These are phyloP conservation scores for Telenomus remus DNA, from an alignment of 1,140 invertebrate genomes.

Conservation along the genomic window DNA sequence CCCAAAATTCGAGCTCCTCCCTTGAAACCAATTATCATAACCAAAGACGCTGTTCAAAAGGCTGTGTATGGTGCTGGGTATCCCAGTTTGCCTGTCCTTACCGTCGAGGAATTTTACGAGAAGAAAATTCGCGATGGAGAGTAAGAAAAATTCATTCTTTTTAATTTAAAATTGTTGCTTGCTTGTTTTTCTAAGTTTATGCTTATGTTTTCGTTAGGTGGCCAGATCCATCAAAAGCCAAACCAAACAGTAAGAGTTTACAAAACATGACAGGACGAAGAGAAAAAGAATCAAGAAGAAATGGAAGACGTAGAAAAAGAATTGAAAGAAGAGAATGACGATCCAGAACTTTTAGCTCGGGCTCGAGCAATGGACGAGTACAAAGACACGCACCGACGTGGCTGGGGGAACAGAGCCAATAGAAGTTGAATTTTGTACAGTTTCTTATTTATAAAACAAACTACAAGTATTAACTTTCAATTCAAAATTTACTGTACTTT, in stretches of 20 bases:
- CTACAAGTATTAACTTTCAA: not conserved
- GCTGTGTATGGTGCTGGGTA: conserved; percentile 96
- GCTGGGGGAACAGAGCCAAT: conserved; percentile 92
- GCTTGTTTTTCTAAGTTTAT: too few species aligned
- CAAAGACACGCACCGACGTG: conserved; percentile 91
- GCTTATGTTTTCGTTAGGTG: conserved; percentile 55
- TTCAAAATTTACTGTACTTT: not conserved
- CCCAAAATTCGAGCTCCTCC: conserved; percentile 73
- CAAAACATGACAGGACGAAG: conserved; percentile 57
- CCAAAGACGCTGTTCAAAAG: conserved; percentile 91
- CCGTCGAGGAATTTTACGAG: conserved; percentile 97
- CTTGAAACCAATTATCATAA: conserved; percentile 94
- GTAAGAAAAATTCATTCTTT: conserved; percentile 73
- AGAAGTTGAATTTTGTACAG: conserved; percentile 82
- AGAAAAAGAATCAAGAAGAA: conserved; percentile 46
- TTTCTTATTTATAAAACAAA: too few species aligned
- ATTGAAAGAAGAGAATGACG: conserved; percentile 82
- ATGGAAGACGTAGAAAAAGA: conserved; percentile 73
- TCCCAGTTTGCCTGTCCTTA: conserved; percentile 92
- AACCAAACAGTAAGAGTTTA: conserved; percentile 56
- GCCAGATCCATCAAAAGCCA: conserved; percentile 64
- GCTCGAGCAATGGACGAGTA: conserved; percentile 90
- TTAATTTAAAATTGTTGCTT: not conserved
- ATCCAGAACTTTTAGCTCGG: conserved; percentile 82
- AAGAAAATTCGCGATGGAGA: conserved; percentile 88